Evolutionary conservation across 2,797 vertebrate genomes (phyloP).

Genomic region (Orientallactaga sibirica): DNA sequence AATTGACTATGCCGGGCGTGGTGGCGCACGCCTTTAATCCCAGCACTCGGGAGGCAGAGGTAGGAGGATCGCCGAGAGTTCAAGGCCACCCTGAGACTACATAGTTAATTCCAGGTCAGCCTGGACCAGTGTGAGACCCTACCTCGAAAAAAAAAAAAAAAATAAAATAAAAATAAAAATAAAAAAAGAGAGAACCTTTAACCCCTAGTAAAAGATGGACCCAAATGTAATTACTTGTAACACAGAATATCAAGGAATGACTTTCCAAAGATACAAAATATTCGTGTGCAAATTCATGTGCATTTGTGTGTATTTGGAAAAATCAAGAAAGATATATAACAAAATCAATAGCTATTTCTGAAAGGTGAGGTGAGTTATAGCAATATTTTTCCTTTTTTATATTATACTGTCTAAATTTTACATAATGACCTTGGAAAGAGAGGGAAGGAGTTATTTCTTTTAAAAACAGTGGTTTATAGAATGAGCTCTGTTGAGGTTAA

Average conservation of each 20-base stretch:
- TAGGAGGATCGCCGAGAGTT: no score
- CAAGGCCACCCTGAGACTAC: no score
- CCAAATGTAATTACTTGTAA: not conserved
- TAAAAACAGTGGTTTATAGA: not conserved
- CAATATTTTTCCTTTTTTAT: not conserved
- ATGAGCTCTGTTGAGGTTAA: not conserved
- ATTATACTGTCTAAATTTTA: not conserved
- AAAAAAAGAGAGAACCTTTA: not conserved
- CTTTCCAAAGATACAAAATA: not conserved
- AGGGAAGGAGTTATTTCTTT: not conserved
- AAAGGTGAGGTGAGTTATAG: not conserved
- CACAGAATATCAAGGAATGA: not conserved
- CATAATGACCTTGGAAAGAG: not conserved
- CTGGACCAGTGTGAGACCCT: no score
- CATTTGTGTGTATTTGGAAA: not conserved
- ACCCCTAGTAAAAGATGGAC: not conserved
- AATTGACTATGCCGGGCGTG: no score
- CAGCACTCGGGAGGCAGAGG: no score
- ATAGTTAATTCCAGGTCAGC: no score
- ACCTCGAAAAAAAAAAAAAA: no score
- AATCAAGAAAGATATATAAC: constrained; percentile 27
- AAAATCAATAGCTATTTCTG: not conserved
- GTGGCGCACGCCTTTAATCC: no score
- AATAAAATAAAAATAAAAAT: no score
- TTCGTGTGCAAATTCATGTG: not conserved